phyloP scores from a whole-genome alignment of 2,888 invertebrate genomes.

The Acrobasis consociella region DNA sequence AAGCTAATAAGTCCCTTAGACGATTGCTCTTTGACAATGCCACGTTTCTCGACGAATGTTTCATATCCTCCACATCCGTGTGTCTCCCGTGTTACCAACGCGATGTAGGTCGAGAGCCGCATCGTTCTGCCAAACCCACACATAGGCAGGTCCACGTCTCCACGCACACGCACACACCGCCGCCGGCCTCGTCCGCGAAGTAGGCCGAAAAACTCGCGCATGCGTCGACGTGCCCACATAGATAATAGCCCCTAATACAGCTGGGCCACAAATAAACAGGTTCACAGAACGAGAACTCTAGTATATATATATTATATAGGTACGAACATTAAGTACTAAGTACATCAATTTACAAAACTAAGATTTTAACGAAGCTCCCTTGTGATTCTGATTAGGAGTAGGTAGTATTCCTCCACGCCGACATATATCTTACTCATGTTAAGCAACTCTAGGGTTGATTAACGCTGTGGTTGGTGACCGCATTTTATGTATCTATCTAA shows the following conservation, averaged over 20 bases:
- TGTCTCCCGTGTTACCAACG: conserved; percentile 37
- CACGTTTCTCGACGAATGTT: conserved; percentile 24
- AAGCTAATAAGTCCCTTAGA: no score
- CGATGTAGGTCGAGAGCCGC: conserved; percentile 64
- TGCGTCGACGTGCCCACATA: conserved; percentile 42
- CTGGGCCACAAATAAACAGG: conserved; percentile 24
- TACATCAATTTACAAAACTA: no score
- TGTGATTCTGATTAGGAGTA: no score
- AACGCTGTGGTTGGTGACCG: no score
- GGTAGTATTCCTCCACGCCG: no score
- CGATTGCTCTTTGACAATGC: neutral
- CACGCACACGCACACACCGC: conserved; percentile 36
- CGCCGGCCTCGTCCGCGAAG: conserved; percentile 52
- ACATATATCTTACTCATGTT: no score
- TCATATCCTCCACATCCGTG: conserved; percentile 27
- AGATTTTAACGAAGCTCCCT: no score
- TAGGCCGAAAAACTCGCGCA: conserved; percentile 69
- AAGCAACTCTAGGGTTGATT: no score
- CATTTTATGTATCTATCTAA: no score
- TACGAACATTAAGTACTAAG: neutral
- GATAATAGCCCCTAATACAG: conserved; percentile 30
- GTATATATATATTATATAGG: neutral
- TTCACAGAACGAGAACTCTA: conserved; percentile 26
- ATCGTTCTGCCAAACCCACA: conserved; percentile 63
- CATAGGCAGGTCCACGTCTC: conserved; percentile 26